phyloP scores from a whole-genome alignment of 2,888 invertebrate genomes.

The Cylindroiulus punctatus region DNA sequence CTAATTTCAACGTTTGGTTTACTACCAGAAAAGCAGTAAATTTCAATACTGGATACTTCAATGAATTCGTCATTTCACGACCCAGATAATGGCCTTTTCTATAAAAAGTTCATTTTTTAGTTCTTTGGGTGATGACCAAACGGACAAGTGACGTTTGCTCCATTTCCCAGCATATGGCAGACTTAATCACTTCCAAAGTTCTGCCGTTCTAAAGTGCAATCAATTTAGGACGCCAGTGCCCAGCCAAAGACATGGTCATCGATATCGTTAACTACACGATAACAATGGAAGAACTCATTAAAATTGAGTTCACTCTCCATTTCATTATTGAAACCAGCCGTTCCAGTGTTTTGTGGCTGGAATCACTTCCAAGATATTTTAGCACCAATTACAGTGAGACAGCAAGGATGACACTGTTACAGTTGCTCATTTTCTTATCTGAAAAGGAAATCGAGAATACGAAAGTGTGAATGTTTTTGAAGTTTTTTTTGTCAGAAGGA shows the following conservation, averaged over 20 bases:
- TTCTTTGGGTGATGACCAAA: neutral
- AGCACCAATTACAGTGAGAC: neutral
- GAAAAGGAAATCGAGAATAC: neutral
- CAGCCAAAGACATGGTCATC: neutral
- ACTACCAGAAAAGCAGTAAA: too few species aligned
- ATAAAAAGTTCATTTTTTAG: neutral
- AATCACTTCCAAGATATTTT: neutral
- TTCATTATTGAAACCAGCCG: neutral
- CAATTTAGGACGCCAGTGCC: neutral
- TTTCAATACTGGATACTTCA: too few species aligned
- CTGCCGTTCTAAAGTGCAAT: neutral
- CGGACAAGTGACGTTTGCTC: neutral
- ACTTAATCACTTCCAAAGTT: neutral
- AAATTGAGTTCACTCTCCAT: neutral
- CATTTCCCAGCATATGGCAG: conserved; percentile 2
- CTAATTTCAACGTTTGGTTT: too few species aligned
- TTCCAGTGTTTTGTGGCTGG: neutral
- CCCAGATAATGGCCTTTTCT: too few species aligned
- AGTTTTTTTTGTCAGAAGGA: too few species aligned
- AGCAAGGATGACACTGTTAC: too few species aligned
- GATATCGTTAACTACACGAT: neutral
- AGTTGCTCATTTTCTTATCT: too few species aligned
- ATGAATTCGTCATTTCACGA: too few species aligned
- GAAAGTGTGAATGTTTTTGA: neutral
- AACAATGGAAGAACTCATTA: conserved; percentile 13